phyloP scores from a whole-genome alignment of 2,888 invertebrate species.

The Palloptera scutellata region DNA sequence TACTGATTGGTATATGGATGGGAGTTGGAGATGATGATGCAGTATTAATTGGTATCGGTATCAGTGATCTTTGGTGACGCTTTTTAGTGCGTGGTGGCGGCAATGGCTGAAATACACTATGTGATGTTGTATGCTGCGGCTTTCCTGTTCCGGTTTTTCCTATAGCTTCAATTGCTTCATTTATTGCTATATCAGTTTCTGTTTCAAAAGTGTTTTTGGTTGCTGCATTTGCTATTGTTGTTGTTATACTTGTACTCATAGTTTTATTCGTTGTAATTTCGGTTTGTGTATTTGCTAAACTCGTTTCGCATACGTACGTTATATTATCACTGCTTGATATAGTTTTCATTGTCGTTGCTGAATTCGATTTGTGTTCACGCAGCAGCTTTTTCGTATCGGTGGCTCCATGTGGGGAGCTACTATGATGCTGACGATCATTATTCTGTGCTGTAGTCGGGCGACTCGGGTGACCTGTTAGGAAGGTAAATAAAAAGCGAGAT shows the following conservation, averaged over 20 bases:
- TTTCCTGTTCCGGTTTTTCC: conserved; percentile 24
- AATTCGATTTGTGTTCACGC: conserved; percentile 39
- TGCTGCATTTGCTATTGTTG: conserved; percentile 28
- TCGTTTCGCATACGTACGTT: conserved; percentile 65
- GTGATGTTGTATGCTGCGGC: conserved; percentile 27
- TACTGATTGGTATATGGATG: no score
- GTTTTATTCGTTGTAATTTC: conserved; percentile 25
- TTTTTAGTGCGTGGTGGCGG: conserved; percentile 61
- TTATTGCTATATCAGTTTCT: no score
- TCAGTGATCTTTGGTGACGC: conserved; percentile 58
- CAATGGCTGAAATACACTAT: conserved; percentile 24
- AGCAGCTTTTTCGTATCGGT: conserved; percentile 36
- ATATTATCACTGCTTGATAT: conserved; percentile 39
- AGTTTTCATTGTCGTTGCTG: conserved; percentile 39
- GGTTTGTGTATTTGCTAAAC: conserved; percentile 53
- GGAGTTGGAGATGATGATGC: background rate
- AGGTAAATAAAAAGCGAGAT: no score
- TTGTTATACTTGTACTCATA: background rate
- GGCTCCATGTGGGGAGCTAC: conserved; percentile 16
- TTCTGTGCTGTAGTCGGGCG: conserved; percentile 50
- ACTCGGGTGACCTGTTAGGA: conserved; percentile 57
- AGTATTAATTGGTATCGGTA: conserved; percentile 48
- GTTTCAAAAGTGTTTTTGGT: background rate
- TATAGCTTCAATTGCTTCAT: conserved; percentile 10
- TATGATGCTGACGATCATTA: conserved; percentile 32